Base-by-base conservation (phyloP, 2,113 vertebrate genomes). In the Zosterops japonicus region DNA sequence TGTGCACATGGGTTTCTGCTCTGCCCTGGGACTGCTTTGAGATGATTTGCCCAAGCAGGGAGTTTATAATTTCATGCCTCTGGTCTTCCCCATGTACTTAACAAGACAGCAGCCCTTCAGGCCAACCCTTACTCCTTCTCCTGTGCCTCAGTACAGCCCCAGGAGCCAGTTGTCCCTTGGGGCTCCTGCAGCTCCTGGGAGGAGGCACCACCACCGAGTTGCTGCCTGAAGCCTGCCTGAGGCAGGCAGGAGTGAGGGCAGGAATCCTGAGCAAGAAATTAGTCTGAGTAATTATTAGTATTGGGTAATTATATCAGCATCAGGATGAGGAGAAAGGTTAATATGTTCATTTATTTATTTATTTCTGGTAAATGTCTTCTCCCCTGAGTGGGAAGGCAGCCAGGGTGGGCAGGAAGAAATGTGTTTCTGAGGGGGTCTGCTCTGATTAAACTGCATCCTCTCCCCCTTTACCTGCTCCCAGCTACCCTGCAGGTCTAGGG, bases 321-420 rank as follows among this genome's bases (percentile, higher is more conserved):
- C 95, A 96, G 95, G 95, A 97, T 97, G 95, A 97, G 93, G 91
- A 97, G 94, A 97, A 97, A 97, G 96, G 95, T 97, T 97, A 97
- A 96, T 96, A 70, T 78, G 65, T 69, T 86, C 89, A 71, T 90
- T 93, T 95, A 95, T 94, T 95, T 94, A 96, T 95, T 95, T 95
- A 89, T 96, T 95, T 97, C 12, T 50, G 39, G 69, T 94, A 96
- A 96, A 95, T 95, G 94, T 91, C 95, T 97, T 92, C 95, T 97
- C 94, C 90, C 89, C 29, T 4, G 59, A 72, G 94, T 63, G 78
- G 93, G 86, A 95, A 94, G 74, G 68, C 78, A 82, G 64, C 72
- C 65, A 59, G 81, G 72, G 82, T 83, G 90, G 78, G 88, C 88
- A 97, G 94, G 95, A 96, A 94, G 89, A 71, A 89, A 28, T 28